A percentile compares a stretch with the other conserved stretches of the same genome.
Conservation (phyloP, 23 tunicate genomes). For the Trididemnum clinides region DNA sequence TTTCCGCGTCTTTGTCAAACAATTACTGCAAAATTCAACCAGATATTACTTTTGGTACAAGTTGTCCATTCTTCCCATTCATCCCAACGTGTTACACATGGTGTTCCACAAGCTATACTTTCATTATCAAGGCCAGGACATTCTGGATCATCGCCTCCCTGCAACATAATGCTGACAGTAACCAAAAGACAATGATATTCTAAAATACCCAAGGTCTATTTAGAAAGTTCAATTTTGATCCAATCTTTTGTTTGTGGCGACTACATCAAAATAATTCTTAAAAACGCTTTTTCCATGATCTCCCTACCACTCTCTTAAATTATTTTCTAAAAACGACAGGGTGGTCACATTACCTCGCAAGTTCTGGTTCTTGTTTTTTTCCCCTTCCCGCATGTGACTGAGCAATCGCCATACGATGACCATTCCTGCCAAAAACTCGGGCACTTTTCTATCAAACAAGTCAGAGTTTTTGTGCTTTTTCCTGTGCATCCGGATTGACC, state of each 20-base stretch:
- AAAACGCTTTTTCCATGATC: too few species aligned
- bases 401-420: slow-evolving; percentile 39
- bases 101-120: slow-evolving; percentile 18
- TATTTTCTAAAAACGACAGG: too few species aligned
- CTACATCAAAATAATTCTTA: too few species aligned
- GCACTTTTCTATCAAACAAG: neutral
- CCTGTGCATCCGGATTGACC: slow-evolving; percentile 35
- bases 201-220: too few species aligned
- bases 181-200: too few species aligned
- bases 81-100: slow-evolving; percentile 40
- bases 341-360: slow-evolving; percentile 33
- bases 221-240: too few species aligned
- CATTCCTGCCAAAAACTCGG: slow-evolving; percentile 26
- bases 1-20: too few species aligned
- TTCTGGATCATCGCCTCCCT: slow-evolving; percentile 20
- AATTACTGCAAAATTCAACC: too few species aligned
- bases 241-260: too few species aligned
- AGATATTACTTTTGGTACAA: slow-evolving; percentile 36
- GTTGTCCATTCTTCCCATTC: slow-evolving; percentile 35
- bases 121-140: slow-evolving; percentile 34
- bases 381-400: slow-evolving; percentile 42
- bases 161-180: too few species aligned
- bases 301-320: too few species aligned
- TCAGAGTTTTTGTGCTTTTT: neutral
- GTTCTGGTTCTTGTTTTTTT: slow-evolving; percentile 17